Evolutionary conservation across 2,888 invertebrate genomes (phyloP), one percentile per base, ranked within the genome.

Genomic region (Diachrysia chrysitis): DNA sequence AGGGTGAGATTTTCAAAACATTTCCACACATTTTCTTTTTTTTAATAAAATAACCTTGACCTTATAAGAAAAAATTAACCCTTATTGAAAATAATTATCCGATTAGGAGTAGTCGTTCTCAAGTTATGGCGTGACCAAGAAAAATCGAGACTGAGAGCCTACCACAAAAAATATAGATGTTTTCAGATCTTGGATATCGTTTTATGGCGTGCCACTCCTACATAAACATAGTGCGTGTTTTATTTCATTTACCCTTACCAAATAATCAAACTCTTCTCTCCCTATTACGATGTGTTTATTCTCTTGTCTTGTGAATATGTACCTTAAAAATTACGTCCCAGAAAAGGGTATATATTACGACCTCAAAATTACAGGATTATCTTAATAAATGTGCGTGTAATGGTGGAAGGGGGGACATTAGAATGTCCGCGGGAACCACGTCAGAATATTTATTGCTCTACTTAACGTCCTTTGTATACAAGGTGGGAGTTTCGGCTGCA

Each of bases 331-430:
- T 51, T 56, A 59, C 73, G 62, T 63, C 56, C 59, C 82, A 29
- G 58, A 80, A 83, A 78, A 69, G 71, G 73, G 63, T 81, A 73
- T 77, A 81, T 69, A 83, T 81, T 83, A 80, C 83, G 69, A 61
- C 60, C 70, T 69, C 77, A 72, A 84, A 85, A 86, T 84, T 85
- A 86, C 85, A 70, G 84, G 85, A 87, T 90, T 87, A 90, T 84
- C 82, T 79, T 71, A 77, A 85, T 86, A 88, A 87, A 85, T 85
- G 85, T 82, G 80, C 78, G 76, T 74, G 77, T 85, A 85, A 89
- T 85, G 82, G 81, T 75, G 75, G 74, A 68, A 25, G 25, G 75
- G 74, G 79, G 71, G 69, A 76, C 85, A 86, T 90, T 89, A 90
- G 84, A 84, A 80, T 67, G 88, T 85, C 87, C 70, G 54, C 81